Evolutionary conservation across 2,113 vertebrate species (phyloP), one percentile per base, ranked within the genome.

Genomic region (Zeus faber): DNA sequence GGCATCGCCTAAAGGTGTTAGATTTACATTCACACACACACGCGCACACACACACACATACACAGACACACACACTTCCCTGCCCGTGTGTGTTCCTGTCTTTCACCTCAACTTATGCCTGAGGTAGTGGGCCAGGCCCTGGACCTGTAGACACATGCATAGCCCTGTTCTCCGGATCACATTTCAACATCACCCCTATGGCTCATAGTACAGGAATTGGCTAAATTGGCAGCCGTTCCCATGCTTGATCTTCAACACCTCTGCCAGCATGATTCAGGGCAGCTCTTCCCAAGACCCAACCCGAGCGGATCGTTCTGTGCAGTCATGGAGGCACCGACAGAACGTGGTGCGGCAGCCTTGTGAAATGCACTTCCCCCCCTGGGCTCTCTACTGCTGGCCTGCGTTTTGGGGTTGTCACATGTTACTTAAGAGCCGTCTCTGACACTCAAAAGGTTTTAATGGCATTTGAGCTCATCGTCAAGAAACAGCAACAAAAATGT

Each of bases 81-180:
- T 20, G 6, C n/a, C 31, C 21, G 41, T 20, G 48, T 20, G 9
- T 8, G 40, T 43, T n/a, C 18, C 6, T 44, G 41, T 44, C n/a
- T n/a, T n/a, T n/a, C n/a, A n/a, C n/a, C n/a, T n/a, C n/a, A n/a
- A n/a, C n/a, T n/a, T 9, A 11, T 27, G 17, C 26, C 11, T 45
- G n/a, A n/a, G 33, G 33, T 37, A 3, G 9, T 37, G 33, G 33
- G 33, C 33, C 3, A 37, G 33, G 33, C 57, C 43, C 58, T 7
- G 18, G 41, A 76, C 76, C 58, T 79, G 79, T 43, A 60, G 24
- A 49, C 29, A 68, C 76, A 70, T 40, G 77, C 27, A 69, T 48
- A 64, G 40, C n/a, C 62, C 16, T 54, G 43, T 16, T 18, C 17
- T 41, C 35, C 25, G 14, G 48, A 47, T 65, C 51, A 13, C 31